phyloP scores from a whole-genome alignment of 2,797 vertebrate species.

The Amniataba percoides region DNA sequence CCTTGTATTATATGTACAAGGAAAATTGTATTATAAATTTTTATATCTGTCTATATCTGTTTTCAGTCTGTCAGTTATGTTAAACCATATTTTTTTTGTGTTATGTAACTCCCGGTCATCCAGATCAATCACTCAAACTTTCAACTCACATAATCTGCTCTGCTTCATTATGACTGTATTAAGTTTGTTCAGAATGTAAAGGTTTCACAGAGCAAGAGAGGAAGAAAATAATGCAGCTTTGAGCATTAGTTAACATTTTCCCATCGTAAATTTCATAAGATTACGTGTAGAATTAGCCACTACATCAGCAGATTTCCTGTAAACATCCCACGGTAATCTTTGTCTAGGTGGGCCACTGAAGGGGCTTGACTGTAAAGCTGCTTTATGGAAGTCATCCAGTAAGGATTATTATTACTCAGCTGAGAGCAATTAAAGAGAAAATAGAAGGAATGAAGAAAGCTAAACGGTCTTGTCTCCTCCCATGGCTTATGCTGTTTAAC shows the following conservation, averaged over 20 bases:
- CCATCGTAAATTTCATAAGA: constrained; percentile 37
- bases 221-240: neutral
- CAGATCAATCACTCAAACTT: neutral
- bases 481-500: constrained; percentile 25
- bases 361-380: constrained; percentile 72
- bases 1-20: neutral
- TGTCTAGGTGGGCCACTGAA: constrained; percentile 72
- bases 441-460: constrained; percentile 43
- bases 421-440: constrained; percentile 65
- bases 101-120: constrained; percentile 3
- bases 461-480: constrained; percentile 26
- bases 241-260: constrained; percentile 36
- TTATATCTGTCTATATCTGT: neutral
- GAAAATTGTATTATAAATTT: neutral
- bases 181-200: neutral
- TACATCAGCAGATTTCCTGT: constrained; percentile 64
- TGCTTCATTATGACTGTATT: neutral
- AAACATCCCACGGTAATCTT: constrained; percentile 67
- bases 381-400: constrained; percentile 79
- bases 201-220: neutral
- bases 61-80: neutral
- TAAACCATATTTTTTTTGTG: neutral
- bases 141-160: constrained; percentile 6
- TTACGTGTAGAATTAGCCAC: constrained; percentile 46
- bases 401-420: constrained; percentile 77